Percentiles rank a stretch among this genome's conserved stretches.
These are phyloP conservation scores for Spinus pinus DNA, from an alignment of 2,797 vertebrate genomes.

Conservation along the genomic window DNA sequence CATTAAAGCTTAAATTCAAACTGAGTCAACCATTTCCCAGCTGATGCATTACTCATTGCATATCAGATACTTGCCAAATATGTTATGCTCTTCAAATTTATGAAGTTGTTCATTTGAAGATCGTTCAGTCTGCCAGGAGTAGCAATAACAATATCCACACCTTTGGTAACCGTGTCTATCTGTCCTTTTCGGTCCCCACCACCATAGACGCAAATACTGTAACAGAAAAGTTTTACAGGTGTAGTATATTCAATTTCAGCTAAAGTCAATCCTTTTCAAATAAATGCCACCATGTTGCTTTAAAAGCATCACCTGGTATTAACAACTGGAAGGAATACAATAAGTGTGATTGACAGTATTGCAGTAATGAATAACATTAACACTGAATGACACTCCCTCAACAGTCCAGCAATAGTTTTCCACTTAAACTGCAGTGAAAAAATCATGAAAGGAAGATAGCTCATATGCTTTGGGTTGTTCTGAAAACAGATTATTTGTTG, in stretches of 20 bases:
- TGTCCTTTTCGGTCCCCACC: constrained; percentile 89
- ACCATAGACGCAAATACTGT: constrained; percentile 93
- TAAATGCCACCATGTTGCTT: not conserved
- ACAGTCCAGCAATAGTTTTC: not conserved
- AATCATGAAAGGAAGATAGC: not conserved
- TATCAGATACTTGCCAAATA: constrained; percentile 84
- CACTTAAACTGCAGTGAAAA: not conserved
- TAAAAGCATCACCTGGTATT: not conserved
- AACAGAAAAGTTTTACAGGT: constrained; percentile 22
- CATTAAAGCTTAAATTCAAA: not conserved
- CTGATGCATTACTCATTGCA: not conserved
- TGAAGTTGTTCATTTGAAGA: constrained; percentile 93
- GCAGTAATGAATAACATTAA: not conserved
- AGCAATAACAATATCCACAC: constrained; percentile 96
- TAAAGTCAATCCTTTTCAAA: not conserved
- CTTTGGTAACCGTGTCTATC: constrained; percentile 81
- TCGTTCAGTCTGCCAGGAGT: constrained; percentile 94
- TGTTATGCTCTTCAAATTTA: constrained; percentile 87
- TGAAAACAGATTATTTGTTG: not conserved
- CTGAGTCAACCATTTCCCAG: not conserved
- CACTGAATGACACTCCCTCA: not conserved
- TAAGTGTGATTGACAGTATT: not conserved
- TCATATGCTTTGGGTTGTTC: not conserved
- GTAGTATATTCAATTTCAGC: not conserved
- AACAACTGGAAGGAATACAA: not conserved